Base-by-base conservation (phyloP, 2,888 invertebrate species). In the Eustalomyia histrio region DNA sequence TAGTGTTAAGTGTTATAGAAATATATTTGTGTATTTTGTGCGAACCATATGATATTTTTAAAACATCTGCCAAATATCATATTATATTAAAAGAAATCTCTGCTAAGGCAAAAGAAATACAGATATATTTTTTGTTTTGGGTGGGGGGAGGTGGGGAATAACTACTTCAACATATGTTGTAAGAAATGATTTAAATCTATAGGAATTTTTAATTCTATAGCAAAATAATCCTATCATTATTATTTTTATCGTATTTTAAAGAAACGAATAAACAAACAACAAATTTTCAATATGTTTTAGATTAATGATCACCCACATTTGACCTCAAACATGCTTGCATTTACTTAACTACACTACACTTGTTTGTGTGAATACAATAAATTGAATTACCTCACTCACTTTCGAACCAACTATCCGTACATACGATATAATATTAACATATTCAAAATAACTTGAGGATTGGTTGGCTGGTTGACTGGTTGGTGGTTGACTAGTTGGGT, bases 271-370 rank as follows among this genome's bases (percentile, higher is more conserved):
- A 39, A 39, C 21, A 12, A 39, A 39, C 21, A 61, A 39, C 47
- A 63, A 64, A 50, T 64, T 17, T 60, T 65, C 58, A 60, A 71
- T 60, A 65, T 76, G 39, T 71, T 71, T 65, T 52, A 60, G 65
- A 53, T 71, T 60, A 65, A 71, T 71, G 43, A 71, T 71, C 76
- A 58, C 52, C 76, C 69, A 76, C 52, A 71, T 58, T 76, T 76
- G 64, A 76, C 76, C 76, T 69, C 39, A 64, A 64, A 69, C 39
- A 39, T 39, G 39, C 39, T 12, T 29, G 4, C 2, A 21, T 29
- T 4, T 29, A 29, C 29, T 29, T 29, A 6, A 29, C n/a, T n/a
- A n/a, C n/a, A 29, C 29, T 29, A 29, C 29, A 29, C 29, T 29
- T 29, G 29, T 29, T 29, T 29, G 29, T 7, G 29, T 5, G 2